Base-by-base conservation (phyloP, 2,113 vertebrate genomes). In the Xiphophorus maculatus region DNA sequence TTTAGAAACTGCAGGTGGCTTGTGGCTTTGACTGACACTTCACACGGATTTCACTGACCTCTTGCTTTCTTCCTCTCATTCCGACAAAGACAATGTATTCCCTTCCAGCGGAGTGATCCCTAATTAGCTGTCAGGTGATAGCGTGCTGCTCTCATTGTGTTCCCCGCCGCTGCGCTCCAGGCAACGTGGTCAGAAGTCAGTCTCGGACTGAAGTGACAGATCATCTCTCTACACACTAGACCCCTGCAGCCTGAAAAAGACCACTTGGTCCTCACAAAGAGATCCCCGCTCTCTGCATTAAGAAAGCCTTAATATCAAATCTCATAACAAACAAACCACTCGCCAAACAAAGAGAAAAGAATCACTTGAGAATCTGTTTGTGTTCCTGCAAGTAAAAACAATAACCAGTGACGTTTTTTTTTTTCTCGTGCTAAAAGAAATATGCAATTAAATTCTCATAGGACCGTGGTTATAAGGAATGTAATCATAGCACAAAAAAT, bases 101-200 rank as follows among this genome's bases (percentile, higher is more conserved):
- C 91, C 93, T 94, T 89, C 88, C 86, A 89, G 87, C 79, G 84
- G 87, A 89, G 84, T 84, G 89, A 92, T 93, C 91, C 86, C 93
- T 93, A 93, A 94, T 94, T 94, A 94, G 92, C 88, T 94, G 92
- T 93, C 90, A 93, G 90, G 85, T 93, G 92, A 93, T 93, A 92
- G 85, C 83, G 79, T 77, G 88, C 84, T 77, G 82, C 83, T 84
- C 82, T 86, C 79, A 90, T 93, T 92, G 91, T 91, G 81, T 73
- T 81, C 76, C 81, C 83, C 51, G 83, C 84, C 84, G 73, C 87
- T 66, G 75, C 14, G 84, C 94, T 91, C 86, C 84, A 89, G 91
- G 93, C 88, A 84, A 91, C 91, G 84, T 88, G 90, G 90, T 91
- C 91, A 91, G 83, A 82, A 84, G 92, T 88, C 89, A 88, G 89